phyloP scores from a whole-genome alignment of 2,797 vertebrate species.

The Muraenolepis orangiensis region DNA sequence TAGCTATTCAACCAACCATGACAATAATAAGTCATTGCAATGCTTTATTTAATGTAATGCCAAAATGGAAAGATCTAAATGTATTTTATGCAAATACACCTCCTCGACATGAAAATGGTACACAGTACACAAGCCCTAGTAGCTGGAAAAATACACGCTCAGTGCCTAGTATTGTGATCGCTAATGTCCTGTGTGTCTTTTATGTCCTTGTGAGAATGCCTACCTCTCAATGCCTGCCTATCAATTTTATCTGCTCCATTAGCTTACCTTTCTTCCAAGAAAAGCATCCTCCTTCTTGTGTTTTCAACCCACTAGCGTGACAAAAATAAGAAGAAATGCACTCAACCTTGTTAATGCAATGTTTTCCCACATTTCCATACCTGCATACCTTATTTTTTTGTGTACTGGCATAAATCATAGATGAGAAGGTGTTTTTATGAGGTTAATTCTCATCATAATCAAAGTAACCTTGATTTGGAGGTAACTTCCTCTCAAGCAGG shows the following conservation, averaged over 20 bases:
- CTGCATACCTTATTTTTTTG: background rate
- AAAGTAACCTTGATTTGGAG: background rate
- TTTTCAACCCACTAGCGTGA: slow-evolving; percentile 9
- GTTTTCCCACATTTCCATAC: background rate
- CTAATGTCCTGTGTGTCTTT: background rate
- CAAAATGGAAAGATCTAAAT: background rate
- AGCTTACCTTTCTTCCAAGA: slow-evolving; percentile 53
- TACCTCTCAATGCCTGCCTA: slow-evolving; percentile 25
- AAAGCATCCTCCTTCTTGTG: slow-evolving; percentile 4
- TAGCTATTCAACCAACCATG: background rate
- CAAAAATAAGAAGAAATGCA: background rate
- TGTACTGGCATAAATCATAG: background rate
- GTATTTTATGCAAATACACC: background rate
- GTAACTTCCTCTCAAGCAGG: background rate
- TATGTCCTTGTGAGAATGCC: background rate
- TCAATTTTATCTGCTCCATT: slow-evolving; percentile 61
- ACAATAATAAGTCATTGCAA: background rate
- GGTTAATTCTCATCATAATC: background rate
- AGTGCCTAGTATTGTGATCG: background rate
- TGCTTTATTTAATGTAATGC: background rate
- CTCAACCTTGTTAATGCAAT: background rate
- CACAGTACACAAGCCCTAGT: background rate
- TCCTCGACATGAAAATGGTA: background rate
- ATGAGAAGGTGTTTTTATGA: background rate
- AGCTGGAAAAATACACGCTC: background rate